Evolutionary conservation across 1,140 invertebrate species (phyloP).

Genomic region (Choristoneura fumiferana): DNA sequence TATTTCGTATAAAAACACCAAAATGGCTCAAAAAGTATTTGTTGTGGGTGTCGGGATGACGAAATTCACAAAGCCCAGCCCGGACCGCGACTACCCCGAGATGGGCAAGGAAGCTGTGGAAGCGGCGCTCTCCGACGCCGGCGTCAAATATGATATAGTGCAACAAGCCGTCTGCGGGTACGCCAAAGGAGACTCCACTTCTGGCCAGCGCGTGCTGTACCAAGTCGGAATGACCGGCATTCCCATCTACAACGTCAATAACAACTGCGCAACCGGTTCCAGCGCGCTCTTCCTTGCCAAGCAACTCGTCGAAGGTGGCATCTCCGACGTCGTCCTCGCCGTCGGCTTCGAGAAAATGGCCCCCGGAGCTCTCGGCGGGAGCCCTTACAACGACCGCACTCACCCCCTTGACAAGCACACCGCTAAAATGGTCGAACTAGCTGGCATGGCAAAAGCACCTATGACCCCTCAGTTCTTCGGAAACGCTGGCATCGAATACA

Average conservation of each 20-base stretch:
- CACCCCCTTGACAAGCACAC: conserved; percentile 97
- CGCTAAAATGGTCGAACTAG: conserved; percentile 89
- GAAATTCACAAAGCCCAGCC: conserved; percentile 89
- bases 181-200: conserved; percentile 97
- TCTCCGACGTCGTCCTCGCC: conserved; percentile 92
- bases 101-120: conserved; percentile 96
- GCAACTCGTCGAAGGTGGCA: conserved; percentile 92
- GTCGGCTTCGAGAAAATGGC: conserved; percentile 99
- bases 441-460: conserved; percentile 88
- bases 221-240: conserved; percentile 97
- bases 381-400: conserved; percentile 90
- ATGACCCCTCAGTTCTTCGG: conserved; percentile 97
- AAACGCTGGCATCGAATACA: conserved; percentile 97
- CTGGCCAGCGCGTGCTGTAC: conserved; percentile 96
- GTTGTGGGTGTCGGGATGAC: conserved; percentile 99
- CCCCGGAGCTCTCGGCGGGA: conserved; percentile 89
- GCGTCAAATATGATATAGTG: conserved; percentile 88
- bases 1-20: conserved; percentile 30
- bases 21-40: conserved; percentile 84
- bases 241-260: conserved; percentile 99
- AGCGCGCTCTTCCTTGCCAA: conserved; percentile 94
- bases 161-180: conserved; percentile 96
- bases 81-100: conserved; percentile 94
- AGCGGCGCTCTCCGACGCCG: conserved; percentile 93
- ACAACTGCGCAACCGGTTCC: conserved; percentile 98